Conservation (phyloP, 2,797 vertebrate genomes). For the Neoniphon sammara region DNA sequence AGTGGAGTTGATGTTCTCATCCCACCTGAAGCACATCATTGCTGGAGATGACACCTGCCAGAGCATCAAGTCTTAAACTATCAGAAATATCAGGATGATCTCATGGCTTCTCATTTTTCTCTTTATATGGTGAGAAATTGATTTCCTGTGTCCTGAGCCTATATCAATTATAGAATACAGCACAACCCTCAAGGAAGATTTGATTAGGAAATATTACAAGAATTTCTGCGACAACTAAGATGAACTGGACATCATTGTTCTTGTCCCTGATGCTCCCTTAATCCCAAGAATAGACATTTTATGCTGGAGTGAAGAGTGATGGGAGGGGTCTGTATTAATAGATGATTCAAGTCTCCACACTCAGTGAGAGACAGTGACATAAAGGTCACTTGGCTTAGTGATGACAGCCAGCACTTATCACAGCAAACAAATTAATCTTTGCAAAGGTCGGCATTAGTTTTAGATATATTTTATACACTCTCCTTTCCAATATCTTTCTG, state of each 20-base stretch:
- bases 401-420: conserved; percentile 89
- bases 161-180: conserved; percentile 57
- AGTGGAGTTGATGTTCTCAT: conserved; percentile 22
- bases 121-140: conserved; percentile 42
- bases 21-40: background rate
- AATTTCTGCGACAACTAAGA: conserved; percentile 59
- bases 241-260: conserved; percentile 82
- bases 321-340: conserved; percentile 83
- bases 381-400: conserved; percentile 91
- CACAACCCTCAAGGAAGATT: conserved; percentile 51
- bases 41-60: conserved; percentile 23
- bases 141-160: conserved; percentile 50
- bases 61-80: background rate
- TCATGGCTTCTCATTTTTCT: conserved; percentile 31
- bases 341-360: conserved; percentile 87
- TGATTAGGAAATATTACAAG: conserved; percentile 62
- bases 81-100: conserved; percentile 12
- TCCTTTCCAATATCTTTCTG: conserved; percentile 62
- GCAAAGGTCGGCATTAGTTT: conserved; percentile 98
- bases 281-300: conserved; percentile 77
- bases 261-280: conserved; percentile 76
- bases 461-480: conserved; percentile 82
- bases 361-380: conserved; percentile 84
- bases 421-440: conserved; percentile 98
- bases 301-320: conserved; percentile 86